Conservation (phyloP, 2,888 invertebrate genomes). For the Deroplatys truncata region DNA sequence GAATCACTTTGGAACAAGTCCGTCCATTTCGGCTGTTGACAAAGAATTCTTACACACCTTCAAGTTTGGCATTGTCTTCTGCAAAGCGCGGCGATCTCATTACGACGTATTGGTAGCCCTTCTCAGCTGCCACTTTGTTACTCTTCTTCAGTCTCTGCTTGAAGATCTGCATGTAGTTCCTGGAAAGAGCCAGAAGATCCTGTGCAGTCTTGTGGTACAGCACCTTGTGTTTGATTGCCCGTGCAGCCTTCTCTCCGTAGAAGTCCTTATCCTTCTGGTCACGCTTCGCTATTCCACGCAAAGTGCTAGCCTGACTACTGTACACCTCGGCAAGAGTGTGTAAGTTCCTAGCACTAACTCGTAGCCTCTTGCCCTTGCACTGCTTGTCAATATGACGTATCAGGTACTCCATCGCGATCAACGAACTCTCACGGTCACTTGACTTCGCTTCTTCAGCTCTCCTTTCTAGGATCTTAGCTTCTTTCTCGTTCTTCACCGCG, state of each 20-base stretch:
- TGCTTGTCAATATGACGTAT: neutral
- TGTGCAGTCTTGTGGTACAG: neutral
- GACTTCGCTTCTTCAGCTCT: neutral
- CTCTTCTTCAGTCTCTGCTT: neutral
- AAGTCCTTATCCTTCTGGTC: neutral
- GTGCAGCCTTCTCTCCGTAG: neutral
- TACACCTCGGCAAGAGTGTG: neutral
- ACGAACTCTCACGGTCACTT: neutral
- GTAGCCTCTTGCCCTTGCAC: neutral
- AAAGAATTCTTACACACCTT: too few relatives aligned
- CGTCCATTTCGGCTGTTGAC: too few relatives aligned
- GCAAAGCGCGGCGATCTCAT: neutral
- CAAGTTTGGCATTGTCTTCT: too few relatives aligned
- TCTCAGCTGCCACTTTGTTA: neutral
- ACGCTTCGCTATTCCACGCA: neutral
- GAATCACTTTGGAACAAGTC: too few relatives aligned
- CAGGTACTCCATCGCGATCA: neutral
- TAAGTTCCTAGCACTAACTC: neutral
- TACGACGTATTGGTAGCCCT: neutral
- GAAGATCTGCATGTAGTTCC: neutral
- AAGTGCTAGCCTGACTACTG: neutral
- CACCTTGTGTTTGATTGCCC: neutral
- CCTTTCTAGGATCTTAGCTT: neutral
- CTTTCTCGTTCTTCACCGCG: neutral
- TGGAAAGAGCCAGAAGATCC: neutral